These are phyloP conservation scores for Pachypeltis micranthus DNA, from an alignment of 1,140 invertebrate species.

Conservation along the genomic window DNA sequence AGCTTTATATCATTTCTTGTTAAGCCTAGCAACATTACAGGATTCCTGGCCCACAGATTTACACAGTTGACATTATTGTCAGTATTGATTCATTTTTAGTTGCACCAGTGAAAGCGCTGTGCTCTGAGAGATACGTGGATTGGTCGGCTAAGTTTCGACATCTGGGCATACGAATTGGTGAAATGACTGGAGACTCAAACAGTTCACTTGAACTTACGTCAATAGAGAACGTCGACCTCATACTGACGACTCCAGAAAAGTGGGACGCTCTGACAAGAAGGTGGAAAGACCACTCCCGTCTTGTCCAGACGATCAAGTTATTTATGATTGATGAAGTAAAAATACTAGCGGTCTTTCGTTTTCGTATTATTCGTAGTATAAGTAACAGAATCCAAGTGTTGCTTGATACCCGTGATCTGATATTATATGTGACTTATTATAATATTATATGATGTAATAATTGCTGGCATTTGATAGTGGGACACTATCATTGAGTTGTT, in stretches of 20 bases:
- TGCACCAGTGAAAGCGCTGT: constrained; percentile 69
- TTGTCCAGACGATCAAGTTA: constrained; percentile 51
- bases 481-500: too few relatives aligned
- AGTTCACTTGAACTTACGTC: constrained; percentile 46
- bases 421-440: neutral
- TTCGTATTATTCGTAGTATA: constrained; percentile 17
- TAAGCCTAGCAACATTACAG: too few relatives aligned
- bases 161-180: constrained; percentile 48
- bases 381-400: neutral
- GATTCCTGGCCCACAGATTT: too few relatives aligned
- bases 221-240: constrained; percentile 40
- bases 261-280: constrained; percentile 67
- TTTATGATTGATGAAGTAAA: constrained; percentile 73
- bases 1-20: too few relatives aligned
- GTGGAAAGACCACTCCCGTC: constrained; percentile 49
- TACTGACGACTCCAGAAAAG: constrained; percentile 75
- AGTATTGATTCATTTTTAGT: too few relatives aligned
- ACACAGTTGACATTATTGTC: too few relatives aligned
- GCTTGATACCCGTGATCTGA: neutral
- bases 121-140: constrained; percentile 54
- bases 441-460: too few relatives aligned
- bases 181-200: constrained; percentile 64
- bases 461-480: constrained; percentile 5
- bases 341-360: too few relatives aligned
- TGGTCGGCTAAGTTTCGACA: constrained; percentile 58